A percentile compares a stretch with the other conserved stretches of the same genome.
Evolutionary conservation across 2,888 invertebrate species (phyloP).

Genomic region (Marronus borbonicus): DNA sequence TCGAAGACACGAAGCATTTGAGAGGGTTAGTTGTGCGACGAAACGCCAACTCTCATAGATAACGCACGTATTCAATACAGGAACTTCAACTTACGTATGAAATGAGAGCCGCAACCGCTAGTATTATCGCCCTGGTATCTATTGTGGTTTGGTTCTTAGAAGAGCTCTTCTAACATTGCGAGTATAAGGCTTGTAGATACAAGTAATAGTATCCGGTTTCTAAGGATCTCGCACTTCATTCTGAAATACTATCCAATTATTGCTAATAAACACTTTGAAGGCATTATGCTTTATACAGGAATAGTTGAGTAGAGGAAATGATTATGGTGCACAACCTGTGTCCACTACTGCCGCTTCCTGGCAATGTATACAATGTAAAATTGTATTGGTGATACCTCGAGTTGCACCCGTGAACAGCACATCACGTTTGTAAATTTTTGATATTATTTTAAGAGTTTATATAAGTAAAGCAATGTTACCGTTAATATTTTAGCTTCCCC

Average conservation of each 20-base stretch:
- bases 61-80: conserved; percentile 48
- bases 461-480: no score
- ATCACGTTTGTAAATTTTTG: no score
- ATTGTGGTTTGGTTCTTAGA: conserved; percentile 16
- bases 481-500: no score
- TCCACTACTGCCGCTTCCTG: no score
- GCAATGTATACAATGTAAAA: no score
- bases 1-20: conserved; percentile 42
- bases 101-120: conserved; percentile 1
- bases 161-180: conserved; percentile 3
- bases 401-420: no score
- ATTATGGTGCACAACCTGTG: no score
- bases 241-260: conserved; percentile 15
- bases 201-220: conserved; percentile 21
- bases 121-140: conserved; percentile 5
- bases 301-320: no score
- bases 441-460: no score
- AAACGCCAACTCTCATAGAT: conserved; percentile 29
- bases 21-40: conserved; percentile 32
- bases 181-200: background rate
- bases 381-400: no score
- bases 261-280: background rate
- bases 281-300: no score
- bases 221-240: background rate
- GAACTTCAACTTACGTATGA: conserved; percentile 25